Evolutionary conservation across 2,888 invertebrate species (phyloP).

Genomic region (Tetrapedia diversipes): DNA sequence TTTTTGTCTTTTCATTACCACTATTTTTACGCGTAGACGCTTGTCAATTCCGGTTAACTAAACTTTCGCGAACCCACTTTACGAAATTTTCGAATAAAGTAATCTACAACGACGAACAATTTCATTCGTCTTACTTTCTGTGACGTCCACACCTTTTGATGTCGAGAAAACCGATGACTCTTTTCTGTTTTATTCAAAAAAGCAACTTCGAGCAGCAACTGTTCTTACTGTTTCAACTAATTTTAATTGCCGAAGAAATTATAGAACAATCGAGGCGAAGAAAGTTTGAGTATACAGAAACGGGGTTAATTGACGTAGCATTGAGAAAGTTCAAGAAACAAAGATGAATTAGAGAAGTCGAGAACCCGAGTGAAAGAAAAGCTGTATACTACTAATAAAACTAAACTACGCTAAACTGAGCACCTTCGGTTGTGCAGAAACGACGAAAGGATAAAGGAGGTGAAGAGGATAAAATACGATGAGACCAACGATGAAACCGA

Average conservation of each 20-base stretch:
- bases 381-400: conserved; percentile 56
- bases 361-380: conserved; percentile 18
- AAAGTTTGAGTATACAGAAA: neutral
- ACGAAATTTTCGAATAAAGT: neutral
- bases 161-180: neutral
- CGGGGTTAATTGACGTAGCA: conserved; percentile 38
- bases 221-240: conserved; percentile 41
- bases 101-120: neutral
- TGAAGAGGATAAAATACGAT: conserved; percentile 5
- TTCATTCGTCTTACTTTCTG: neutral
- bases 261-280: neutral
- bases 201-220: neutral
- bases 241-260: conserved; percentile 22
- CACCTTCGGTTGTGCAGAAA: conserved; percentile 44
- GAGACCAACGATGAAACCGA: conserved; percentile 34
- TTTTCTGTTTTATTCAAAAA: neutral
- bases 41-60: neutral
- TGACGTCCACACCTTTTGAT: too few species aligned
- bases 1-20: neutral
- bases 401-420: conserved; percentile 42
- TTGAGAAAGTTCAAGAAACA: conserved; percentile 26
- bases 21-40: neutral
- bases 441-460: neutral
- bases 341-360: conserved; percentile 32
- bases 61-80: neutral